Percentiles rank a stretch among this genome's conserved stretches.
Evolutionary conservation across 2,797 vertebrate genomes (phyloP).

Genomic region (Anableps anableps): DNA sequence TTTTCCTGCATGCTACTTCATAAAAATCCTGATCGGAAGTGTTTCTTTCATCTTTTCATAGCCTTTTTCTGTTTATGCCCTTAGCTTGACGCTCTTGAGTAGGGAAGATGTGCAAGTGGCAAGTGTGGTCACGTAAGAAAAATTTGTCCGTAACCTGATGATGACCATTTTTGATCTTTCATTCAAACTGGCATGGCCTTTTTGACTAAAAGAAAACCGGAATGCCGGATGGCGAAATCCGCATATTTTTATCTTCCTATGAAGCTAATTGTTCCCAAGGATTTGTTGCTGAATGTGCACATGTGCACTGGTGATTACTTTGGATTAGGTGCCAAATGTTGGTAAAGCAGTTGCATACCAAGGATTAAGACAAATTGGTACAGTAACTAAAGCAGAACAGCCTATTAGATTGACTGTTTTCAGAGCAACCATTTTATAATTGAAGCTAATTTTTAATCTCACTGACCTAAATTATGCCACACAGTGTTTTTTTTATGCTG

Average conservation of each 20-base stretch:
- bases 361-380: background rate
- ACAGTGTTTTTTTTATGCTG: slow-evolving; percentile 16
- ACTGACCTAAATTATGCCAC: slow-evolving; percentile 26
- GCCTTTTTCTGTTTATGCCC: background rate
- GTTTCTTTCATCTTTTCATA: background rate
- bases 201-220: background rate
- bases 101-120: no score
- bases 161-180: background rate
- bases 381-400: slow-evolving; percentile 29
- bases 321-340: background rate
- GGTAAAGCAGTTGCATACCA: background rate
- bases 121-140: background rate
- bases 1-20: background rate
- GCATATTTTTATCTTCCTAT: background rate
- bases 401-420: slow-evolving; percentile 37
- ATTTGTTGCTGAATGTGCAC: background rate
- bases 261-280: background rate
- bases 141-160: background rate
- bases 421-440: slow-evolving; percentile 55
- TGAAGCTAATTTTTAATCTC: slow-evolving; percentile 37
- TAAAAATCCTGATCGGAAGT: background rate
- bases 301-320: background rate
- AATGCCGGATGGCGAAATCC: background rate
- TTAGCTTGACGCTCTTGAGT: background rate
- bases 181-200: background rate